phyloP scores from a whole-genome alignment of 2,113 vertebrate species.

The Cranoglanis bouderius region DNA sequence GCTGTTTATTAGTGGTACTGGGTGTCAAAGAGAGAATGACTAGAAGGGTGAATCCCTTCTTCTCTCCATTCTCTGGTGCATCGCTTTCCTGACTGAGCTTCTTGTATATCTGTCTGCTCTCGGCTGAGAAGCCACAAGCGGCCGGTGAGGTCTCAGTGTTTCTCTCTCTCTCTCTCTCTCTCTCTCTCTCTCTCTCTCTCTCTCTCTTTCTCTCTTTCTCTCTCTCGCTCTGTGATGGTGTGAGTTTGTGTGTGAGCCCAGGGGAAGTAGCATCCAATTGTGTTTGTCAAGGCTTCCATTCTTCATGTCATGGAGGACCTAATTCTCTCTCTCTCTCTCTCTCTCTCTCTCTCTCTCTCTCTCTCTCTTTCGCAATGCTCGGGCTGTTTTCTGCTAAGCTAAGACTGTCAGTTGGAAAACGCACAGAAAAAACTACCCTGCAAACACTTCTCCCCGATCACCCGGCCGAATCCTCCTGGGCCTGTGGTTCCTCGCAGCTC shows the following conservation, averaged over 20 bases:
- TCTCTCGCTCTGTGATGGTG: neutral
- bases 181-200: conserved; percentile 29
- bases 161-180: too few relatives aligned
- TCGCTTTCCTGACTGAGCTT: conserved; percentile 54
- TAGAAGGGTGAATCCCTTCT: conserved; percentile 43
- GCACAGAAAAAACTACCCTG: conserved; percentile 85
- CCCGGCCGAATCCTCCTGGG: conserved; percentile 81
- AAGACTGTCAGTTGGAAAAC: conserved; percentile 87
- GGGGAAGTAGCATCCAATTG: conserved; percentile 86
- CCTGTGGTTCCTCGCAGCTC: conserved; percentile 76
- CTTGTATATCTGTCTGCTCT: conserved; percentile 45
- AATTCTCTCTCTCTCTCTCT: conserved; percentile 70
- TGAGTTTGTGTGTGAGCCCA: conserved; percentile 72
- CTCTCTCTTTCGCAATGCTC: conserved; percentile 67
- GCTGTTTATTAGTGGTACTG: conserved; percentile 67
- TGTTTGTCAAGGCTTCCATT: conserved; percentile 92
- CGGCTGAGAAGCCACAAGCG: conserved; percentile 25
- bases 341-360: conserved; percentile 11
- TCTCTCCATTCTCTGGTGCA: conserved; percentile 21
- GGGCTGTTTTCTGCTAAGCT: conserved; percentile 89
- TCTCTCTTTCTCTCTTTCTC: conserved; percentile 38
- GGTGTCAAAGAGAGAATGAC: conserved; percentile 42
- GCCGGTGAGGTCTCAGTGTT: conserved; percentile 30
- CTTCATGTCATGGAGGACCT: conserved; percentile 85
- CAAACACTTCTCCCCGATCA: conserved; percentile 77